phyloP scores from a whole-genome alignment of 2,888 invertebrate species.

The Homarus gammarus region DNA sequence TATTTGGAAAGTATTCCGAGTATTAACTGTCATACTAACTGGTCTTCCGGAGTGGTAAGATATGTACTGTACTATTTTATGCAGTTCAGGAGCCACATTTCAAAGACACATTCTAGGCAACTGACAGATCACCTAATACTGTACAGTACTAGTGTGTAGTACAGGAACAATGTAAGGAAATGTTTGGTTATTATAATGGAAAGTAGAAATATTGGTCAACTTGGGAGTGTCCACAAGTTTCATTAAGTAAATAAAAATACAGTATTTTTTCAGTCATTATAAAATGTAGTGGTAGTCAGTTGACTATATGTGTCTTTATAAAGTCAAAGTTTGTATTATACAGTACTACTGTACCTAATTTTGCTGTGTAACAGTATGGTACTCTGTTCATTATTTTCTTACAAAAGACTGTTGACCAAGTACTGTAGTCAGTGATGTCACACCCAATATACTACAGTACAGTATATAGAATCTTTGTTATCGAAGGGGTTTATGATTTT shows the following conservation, averaged over 20 bases:
- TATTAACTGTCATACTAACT: slow-evolving; percentile 10
- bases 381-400: background rate
- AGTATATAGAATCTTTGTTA: background rate
- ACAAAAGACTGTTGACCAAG: background rate
- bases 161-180: background rate
- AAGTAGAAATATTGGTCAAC: background rate
- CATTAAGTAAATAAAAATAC: background rate
- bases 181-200: background rate
- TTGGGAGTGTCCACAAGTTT: too few relatives aligned
- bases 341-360: background rate
- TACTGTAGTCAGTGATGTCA: background rate
- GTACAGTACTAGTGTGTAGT: background rate
- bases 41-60: slow-evolving; percentile 42
- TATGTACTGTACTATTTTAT: background rate
- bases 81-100: background rate
- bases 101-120: background rate
- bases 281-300: background rate
- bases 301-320: background rate
- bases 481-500: background rate
- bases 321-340: background rate
- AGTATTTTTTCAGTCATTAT: too few relatives aligned
- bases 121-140: too few relatives aligned
- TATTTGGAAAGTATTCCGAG: background rate
- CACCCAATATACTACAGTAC: too few relatives aligned
- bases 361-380: background rate